These are phyloP conservation scores for Lathamus discolor DNA, from an alignment of 2,113 vertebrate species.

Conservation along the genomic window DNA sequence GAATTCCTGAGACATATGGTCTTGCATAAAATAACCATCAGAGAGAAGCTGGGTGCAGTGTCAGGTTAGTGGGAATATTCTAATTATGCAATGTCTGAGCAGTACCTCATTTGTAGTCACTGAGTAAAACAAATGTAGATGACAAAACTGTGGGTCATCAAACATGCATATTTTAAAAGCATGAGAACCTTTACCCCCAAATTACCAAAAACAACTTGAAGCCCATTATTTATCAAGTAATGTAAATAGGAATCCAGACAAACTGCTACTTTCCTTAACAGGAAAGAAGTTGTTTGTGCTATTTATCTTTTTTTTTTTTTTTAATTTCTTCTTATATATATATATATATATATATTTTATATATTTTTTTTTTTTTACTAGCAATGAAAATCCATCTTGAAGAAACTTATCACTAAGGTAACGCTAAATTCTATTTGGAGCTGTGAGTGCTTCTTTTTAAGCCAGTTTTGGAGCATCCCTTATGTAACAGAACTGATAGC, in stretches of 20 bases:
- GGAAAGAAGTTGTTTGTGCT: neutral
- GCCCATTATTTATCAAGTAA: neutral
- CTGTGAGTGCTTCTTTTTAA: neutral
- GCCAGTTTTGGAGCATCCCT: neutral
- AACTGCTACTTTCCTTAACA: conserved; percentile 11
- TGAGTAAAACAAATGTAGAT: conserved; percentile 17
- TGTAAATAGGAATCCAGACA: neutral
- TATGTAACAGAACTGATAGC: conserved; percentile 37
- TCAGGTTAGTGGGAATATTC: conserved; percentile 22
- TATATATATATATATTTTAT: too few species aligned
- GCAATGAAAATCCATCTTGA: neutral
- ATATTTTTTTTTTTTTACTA: neutral
- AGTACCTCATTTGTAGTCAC: conserved; percentile 9
- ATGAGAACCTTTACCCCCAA: neutral
- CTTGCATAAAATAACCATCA: conserved; percentile 53
- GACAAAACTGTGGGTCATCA: neutral
- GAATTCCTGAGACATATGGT: conserved; percentile 42
- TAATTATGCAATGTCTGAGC: conserved; percentile 1
- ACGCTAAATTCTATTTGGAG: neutral
- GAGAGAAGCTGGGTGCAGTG: neutral
- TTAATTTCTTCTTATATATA: neutral
- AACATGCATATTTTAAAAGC: neutral
- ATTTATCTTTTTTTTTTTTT: neutral
- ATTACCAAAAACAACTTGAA: conserved; percentile 32
- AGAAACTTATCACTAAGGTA: neutral